Conservation (phyloP, 64 coral and sea anemone species). For the Anthopleura sola region DNA sequence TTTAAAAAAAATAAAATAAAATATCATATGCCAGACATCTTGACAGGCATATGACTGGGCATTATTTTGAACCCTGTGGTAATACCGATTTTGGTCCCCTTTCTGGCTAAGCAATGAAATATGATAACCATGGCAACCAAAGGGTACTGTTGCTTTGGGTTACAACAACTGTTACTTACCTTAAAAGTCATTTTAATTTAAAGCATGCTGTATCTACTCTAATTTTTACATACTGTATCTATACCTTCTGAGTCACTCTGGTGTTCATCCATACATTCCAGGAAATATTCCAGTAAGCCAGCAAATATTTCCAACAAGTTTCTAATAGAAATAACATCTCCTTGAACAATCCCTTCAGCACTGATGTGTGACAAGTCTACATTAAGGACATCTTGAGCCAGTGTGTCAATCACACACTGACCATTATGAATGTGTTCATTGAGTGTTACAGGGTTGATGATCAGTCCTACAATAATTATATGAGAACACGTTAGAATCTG, state of each 20-base stretch:
- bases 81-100: too few relatives aligned
- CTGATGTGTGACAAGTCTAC: slow-evolving; percentile 92
- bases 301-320: slow-evolving; percentile 96
- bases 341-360: slow-evolving; percentile 67
- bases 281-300: slow-evolving; percentile 87
- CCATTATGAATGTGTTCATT: slow-evolving; percentile 64
- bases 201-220: too few relatives aligned
- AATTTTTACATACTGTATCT: too few relatives aligned
- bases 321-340: slow-evolving; percentile 59
- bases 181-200: too few relatives aligned
- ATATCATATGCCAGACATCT: too few relatives aligned
- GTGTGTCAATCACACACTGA: slow-evolving; percentile 69
- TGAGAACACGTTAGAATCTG: not conserved
- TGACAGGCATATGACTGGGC: too few relatives aligned
- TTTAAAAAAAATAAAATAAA: too few relatives aligned
- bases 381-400: slow-evolving; percentile 82
- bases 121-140: too few relatives aligned
- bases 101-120: too few relatives aligned
- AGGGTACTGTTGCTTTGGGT: too few relatives aligned
- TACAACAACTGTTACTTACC: too few relatives aligned
- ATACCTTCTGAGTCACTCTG: slow-evolving; percentile 27
- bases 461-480: slow-evolving; percentile 50
- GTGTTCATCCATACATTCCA: slow-evolving; percentile 74
- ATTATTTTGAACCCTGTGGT: too few relatives aligned
- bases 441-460: slow-evolving; percentile 60